phyloP scores from a whole-genome alignment of 23 tunicate genomes.

The Ascidia mentula region DNA sequence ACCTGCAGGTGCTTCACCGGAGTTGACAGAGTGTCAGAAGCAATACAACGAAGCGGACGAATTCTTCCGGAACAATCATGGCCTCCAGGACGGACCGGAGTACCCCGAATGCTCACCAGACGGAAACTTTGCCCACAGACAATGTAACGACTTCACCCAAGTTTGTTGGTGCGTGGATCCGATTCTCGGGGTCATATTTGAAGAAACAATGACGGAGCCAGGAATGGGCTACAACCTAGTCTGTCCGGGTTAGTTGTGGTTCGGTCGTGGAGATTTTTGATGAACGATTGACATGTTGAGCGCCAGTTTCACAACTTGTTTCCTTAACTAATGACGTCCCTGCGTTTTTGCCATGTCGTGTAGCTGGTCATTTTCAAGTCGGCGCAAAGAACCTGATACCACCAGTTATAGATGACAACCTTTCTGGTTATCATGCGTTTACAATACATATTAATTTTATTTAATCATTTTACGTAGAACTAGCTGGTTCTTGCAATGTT shows the following conservation, averaged over 20 bases:
- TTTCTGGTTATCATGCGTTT: too few species aligned
- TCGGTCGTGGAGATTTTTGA: background rate
- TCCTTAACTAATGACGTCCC: too few species aligned
- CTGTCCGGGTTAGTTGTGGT: slow-evolving; percentile 41
- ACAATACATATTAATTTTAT: too few species aligned
- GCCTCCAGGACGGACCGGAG: slow-evolving; percentile 39
- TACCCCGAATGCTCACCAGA: slow-evolving; percentile 43
- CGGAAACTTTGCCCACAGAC: slow-evolving; percentile 59
- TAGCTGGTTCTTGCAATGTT: too few species aligned
- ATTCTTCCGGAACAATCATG: slow-evolving; percentile 14
- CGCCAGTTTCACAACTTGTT: background rate
- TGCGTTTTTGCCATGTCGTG: too few species aligned
- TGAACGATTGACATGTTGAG: background rate
- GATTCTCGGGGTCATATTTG: slow-evolving; percentile 38
- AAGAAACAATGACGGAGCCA: slow-evolving; percentile 46
- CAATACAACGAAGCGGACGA: slow-evolving; percentile 31
- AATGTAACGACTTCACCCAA: slow-evolving; percentile 46
- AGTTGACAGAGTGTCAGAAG: slow-evolving; percentile 16
- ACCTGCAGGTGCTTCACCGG: slow-evolving; percentile 4
- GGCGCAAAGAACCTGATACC: too few species aligned
- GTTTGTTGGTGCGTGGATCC: slow-evolving; percentile 85
- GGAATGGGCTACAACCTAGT: slow-evolving; percentile 40
- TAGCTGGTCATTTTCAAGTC: too few species aligned
- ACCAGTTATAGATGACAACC: too few species aligned
- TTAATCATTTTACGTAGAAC: too few species aligned